Evolutionary conservation across 2,888 invertebrate species (phyloP), one percentile per base, ranked within the genome.

Genomic region (Acleris sparsana): DNA sequence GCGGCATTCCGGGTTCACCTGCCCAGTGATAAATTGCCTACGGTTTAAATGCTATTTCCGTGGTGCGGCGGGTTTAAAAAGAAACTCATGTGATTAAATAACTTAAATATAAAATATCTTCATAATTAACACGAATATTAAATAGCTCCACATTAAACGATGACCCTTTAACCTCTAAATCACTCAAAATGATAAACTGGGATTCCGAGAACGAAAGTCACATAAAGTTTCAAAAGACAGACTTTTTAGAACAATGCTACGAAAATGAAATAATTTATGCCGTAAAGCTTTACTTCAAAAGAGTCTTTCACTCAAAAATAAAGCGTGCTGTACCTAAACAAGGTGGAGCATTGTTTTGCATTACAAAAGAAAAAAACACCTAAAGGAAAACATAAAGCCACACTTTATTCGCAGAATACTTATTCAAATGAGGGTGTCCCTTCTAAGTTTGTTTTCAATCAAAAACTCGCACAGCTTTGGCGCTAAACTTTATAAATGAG

Each of bases 361-460:
- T 92, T 91, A 92, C 92, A 92, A 92, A 92, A 90, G 88, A 76
- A 86, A 88, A 92, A 91, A 92, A 90, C 89, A 90, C 90, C 90
- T 88, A 88, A 91, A 92, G 90, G 89, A 92, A 92, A 92, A 92
- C 92, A 92, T 92, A 89, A 92, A 92, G 90, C 92, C 92, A 92
- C 92, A 92, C 92, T 92, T 92, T 92, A 92, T 92, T 92, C 90
- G 88, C 88, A 87, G 89, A 91, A 92, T 92, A 92, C 92, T 92
- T 92, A 92, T 92, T 92, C 92, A 92, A 92, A 92, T 92, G 92
- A 92, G 90, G 86, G 89, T 88, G 92, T 92, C 92, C 92, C 92
- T 92, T 91, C 92, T 90, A 92, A 92, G 92, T 92, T 92, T 92
- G 90, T 92, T 92, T 92, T 92, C 92, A 92, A 92, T 92, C 92